Evolutionary conservation across 1,140 invertebrate genomes (phyloP), one percentile per base, ranked within the genome.

Genomic region (Phenacoccus solenopsis): DNA sequence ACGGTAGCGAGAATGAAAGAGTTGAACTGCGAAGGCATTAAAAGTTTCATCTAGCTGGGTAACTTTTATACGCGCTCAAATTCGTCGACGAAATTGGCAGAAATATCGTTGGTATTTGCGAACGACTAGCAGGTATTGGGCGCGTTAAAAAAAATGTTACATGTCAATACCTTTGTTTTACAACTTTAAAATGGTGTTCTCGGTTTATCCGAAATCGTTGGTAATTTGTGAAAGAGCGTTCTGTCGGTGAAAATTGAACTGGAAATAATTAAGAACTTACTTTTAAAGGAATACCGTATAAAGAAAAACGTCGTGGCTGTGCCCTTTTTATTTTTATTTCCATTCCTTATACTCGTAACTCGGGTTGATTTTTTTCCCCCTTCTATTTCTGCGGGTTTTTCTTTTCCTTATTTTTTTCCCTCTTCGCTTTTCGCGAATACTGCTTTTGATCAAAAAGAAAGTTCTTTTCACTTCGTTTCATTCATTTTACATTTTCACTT

Each of bases 381-480:
- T 25, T 64, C 59, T 64, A 9, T 9, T 38, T 38, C 32, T 9
- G 32, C n/a, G n/a, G 7, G 21, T 64, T 64, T 64, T 64, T 20
- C 25, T 64, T 25, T 20, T 16, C 5, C 25, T 24, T 64, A 13
- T 27, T 25, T 64, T 5, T 64, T 64, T 24, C 59, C 16, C 25
- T 9, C 56, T 5, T 22, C 7, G 20, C 21, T 59, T 59, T 22
- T 59, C 21, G 7, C 12, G 25, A 64, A 64, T 24, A 64, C 59
- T 64, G 59, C 59, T 64, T 64, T 64, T 64, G 59, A 64, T 64
- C 59, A 27, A 64, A 64, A 64, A 59, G 56, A 64, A 49, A 64
- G 59, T 64, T 27, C 25, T 64, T 64, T 64, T 64, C 59, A 64
- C 59, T 22, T 64, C 59, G 59, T 64, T 64, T 64, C 59, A 64